These are phyloP conservation scores for Drosophila bunnanda DNA, from an alignment of 2,888 invertebrate species.

Conservation along the genomic window DNA sequence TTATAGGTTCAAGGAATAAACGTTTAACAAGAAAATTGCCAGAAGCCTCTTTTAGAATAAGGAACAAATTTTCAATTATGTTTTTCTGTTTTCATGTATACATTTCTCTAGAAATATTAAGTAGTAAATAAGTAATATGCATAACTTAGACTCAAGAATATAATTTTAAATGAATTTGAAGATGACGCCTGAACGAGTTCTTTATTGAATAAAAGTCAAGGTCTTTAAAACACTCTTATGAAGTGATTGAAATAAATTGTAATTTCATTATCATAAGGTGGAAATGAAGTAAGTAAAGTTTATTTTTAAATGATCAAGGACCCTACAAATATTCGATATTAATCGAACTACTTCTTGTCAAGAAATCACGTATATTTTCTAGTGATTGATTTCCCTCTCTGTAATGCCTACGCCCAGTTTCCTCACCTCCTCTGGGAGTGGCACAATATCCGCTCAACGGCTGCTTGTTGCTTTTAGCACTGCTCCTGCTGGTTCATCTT, in stretches of 20 bases:
- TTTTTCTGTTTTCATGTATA: not conserved
- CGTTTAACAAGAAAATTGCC: not conserved
- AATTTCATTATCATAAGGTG: too few relatives aligned
- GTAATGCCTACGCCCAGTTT: not conserved
- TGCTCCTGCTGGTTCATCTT: conserved; percentile 29
- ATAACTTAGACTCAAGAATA: not conserved
- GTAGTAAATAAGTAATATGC: not conserved
- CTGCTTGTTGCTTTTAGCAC: conserved; percentile 36
- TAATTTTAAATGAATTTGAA: not conserved
- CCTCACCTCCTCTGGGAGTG: conserved; percentile 17
- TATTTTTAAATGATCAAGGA: too few relatives aligned
- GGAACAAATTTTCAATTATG: not conserved
- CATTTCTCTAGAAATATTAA: not conserved
- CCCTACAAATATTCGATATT: too few relatives aligned
- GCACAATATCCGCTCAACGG: conserved; percentile 43
- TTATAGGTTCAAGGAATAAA: not conserved
- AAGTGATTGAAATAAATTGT: too few relatives aligned
- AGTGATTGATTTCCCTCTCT: not conserved
- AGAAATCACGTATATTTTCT: not conserved
- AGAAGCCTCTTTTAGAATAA: not conserved
- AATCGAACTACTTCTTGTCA: not conserved
- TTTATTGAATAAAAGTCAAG: not conserved
- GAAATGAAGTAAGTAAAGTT: too few relatives aligned
- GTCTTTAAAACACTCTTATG: too few relatives aligned
- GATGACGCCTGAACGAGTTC: not conserved